A percentile compares a stretch with the other conserved stretches of the same genome.
Conservation (phyloP, 2,888 invertebrate genomes). For the Thymelicus lineola region DNA sequence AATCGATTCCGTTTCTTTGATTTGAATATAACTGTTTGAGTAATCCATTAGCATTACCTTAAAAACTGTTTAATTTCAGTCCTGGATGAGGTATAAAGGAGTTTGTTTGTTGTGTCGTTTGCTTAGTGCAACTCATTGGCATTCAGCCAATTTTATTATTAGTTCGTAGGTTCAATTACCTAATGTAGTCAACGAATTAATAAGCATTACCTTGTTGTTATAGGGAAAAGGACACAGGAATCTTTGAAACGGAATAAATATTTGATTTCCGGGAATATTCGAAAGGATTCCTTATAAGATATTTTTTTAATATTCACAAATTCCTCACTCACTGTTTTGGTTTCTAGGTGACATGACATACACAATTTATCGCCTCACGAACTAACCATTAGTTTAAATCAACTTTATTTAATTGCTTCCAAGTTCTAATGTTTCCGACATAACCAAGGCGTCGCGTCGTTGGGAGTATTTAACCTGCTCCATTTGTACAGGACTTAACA, state of each 20-base stretch:
- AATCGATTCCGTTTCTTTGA: conserved; percentile 20
- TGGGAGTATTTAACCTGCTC: no score
- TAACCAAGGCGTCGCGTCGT: no score
- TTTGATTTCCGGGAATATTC: no score
- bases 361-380: no score
- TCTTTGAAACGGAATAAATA: neutral
- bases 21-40: conserved; percentile 14
- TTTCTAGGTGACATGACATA: no score
- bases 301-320: no score
- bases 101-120: neutral
- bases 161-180: neutral
- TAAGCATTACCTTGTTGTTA: neutral
- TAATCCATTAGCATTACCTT: conserved; percentile 19
- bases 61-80: conserved; percentile 1
- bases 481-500: no score
- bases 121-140: neutral
- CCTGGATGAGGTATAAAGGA: conserved; percentile 5
- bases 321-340: no score
- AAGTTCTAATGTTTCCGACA: no score
- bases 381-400: no score
- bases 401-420: no score
- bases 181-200: conserved; percentile 5
- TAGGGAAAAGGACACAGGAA: neutral
- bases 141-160: conserved; percentile 3
- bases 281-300: no score